Conservation (phyloP, 2,888 invertebrate species). For the Eilema sororculum region DNA sequence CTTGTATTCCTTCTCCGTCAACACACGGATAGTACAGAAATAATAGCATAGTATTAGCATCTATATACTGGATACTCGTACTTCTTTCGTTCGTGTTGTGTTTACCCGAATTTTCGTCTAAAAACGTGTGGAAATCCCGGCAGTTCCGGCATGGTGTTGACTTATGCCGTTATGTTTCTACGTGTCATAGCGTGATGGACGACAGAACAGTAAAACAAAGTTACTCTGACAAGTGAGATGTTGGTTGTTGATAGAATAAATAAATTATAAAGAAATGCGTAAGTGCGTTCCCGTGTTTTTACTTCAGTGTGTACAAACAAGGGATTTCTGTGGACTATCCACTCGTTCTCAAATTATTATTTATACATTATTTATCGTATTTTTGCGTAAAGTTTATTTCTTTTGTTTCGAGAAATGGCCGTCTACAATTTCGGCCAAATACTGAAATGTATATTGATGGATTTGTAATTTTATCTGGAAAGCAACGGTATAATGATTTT, state of each 20-base stretch:
- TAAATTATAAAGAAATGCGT: conserved; percentile 2
- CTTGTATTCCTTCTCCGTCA: too few species aligned
- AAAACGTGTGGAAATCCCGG: background rate
- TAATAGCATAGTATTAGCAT: too few species aligned
- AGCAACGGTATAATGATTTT: too few species aligned
- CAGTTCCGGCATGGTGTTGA: background rate
- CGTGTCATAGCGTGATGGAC: background rate
- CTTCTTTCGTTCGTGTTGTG: too few species aligned
- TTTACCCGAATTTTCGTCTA: background rate
- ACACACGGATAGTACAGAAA: too few species aligned
- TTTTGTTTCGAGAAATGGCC: too few species aligned
- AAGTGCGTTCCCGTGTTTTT: conserved; percentile 8
- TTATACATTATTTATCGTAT: background rate
- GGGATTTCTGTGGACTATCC: background rate
- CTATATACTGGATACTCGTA: too few species aligned
- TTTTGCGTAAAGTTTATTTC: too few species aligned
- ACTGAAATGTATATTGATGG: background rate
- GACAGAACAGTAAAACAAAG: background rate
- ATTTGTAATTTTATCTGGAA: too few species aligned
- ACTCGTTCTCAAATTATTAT: background rate
- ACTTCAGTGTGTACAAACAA: background rate
- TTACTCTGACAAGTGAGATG: background rate
- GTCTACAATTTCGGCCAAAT: too few species aligned
- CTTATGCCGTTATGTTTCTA: background rate
- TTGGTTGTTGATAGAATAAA: conserved; percentile 2